phyloP scores from a whole-genome alignment of 2,113 vertebrate genomes.

The Pedetes capensis region DNA sequence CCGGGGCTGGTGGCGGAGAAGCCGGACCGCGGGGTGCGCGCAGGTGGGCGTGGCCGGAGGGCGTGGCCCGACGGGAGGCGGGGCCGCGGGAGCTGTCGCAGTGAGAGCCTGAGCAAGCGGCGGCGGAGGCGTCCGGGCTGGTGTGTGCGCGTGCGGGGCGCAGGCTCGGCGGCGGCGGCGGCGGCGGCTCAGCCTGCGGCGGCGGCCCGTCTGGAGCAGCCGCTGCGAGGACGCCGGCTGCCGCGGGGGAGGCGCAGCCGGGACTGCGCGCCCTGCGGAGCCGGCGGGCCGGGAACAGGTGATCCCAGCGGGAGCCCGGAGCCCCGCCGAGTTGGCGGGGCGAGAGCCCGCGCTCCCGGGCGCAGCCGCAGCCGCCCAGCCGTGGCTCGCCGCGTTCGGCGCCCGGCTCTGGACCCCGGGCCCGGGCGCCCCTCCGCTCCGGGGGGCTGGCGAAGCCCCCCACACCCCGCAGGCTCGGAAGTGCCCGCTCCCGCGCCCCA shows the following conservation, averaged over 20 bases:
- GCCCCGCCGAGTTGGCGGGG: conserved; percentile 58
- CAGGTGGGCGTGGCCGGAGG: conserved; percentile 55
- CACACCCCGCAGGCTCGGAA: neutral
- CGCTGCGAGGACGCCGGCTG: conserved; percentile 58
- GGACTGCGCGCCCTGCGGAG: neutral
- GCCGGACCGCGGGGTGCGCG: conserved; percentile 35
- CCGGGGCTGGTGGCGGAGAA: neutral
- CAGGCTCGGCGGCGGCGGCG: conserved; percentile 45
- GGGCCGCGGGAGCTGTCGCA: conserved; percentile 68
- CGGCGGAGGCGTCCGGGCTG: conserved; percentile 30
- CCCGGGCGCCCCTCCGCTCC: neutral
- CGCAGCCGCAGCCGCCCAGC: conserved; percentile 52
- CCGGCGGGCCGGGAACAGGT: conserved; percentile 68
- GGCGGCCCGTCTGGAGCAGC: conserved; percentile 28
- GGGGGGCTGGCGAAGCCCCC: neutral
- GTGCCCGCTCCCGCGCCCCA: neutral
- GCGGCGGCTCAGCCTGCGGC: neutral
- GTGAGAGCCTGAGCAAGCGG: conserved; percentile 45
- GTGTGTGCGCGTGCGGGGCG: conserved; percentile 50
- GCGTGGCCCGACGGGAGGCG: conserved; percentile 53
- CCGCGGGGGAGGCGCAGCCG: conserved; percentile 58
- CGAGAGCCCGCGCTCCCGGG: conserved; percentile 20
- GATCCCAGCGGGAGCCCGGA: conserved; percentile 62
- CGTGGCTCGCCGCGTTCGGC: conserved; percentile 28
- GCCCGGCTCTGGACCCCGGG: neutral